Percentiles rank a stretch among this genome's conserved stretches.
These are phyloP conservation scores for Prionace glauca DNA, from an alignment of 2,797 vertebrate genomes.

Conservation along the genomic window DNA sequence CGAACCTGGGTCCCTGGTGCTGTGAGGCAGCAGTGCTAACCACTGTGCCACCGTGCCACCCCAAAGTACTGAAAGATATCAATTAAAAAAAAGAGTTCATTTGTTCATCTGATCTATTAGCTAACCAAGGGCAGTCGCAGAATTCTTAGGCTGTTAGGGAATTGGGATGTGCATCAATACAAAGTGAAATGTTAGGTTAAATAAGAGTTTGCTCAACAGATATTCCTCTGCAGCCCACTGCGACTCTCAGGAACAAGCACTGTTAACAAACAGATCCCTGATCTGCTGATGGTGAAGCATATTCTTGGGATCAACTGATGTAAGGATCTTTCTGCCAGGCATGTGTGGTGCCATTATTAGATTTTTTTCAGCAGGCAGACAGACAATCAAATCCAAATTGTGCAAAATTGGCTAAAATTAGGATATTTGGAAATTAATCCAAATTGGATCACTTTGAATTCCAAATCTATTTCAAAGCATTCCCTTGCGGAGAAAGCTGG, in stretches of 20 bases:
- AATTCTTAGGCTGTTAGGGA: background rate
- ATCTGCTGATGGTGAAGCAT: background rate
- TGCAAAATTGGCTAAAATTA: slow-evolving; percentile 20
- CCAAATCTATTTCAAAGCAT: slow-evolving; percentile 23
- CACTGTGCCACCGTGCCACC: too few species aligned
- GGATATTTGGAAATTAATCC: slow-evolving; percentile 28
- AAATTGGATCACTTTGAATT: slow-evolving; percentile 24
- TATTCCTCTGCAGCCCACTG: background rate
- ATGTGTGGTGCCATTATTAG: background rate
- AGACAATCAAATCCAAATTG: slow-evolving; percentile 24
- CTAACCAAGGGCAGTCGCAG: background rate
- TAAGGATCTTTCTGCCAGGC: background rate
- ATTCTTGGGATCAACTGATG: background rate
- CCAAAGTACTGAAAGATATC: too few species aligned
- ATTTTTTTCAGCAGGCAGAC: slow-evolving; percentile 14
- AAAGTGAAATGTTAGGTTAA: background rate
- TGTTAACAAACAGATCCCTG: background rate
- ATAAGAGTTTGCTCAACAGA: background rate
- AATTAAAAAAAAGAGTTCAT: too few species aligned
- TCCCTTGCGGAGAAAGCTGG: background rate
- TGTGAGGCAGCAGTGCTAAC: too few species aligned
- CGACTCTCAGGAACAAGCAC: background rate
- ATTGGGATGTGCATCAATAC: background rate
- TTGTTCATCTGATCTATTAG: background rate
- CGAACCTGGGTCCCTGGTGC: too few species aligned